Conservation (phyloP, 2,113 vertebrate species). For the Caranx melampygus region DNA sequence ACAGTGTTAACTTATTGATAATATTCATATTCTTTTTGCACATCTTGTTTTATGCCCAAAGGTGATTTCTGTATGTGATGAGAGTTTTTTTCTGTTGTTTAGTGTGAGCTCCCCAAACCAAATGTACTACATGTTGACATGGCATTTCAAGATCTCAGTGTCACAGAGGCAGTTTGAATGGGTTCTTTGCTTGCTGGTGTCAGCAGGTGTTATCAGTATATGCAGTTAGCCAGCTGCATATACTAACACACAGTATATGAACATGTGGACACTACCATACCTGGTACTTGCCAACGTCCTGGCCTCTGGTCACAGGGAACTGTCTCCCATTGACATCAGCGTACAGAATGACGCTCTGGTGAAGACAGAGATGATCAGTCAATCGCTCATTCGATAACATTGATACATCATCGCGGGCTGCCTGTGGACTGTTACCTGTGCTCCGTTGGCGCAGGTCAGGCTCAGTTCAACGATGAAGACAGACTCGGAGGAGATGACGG, state of each 20-base stretch:
- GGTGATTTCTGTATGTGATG: no score
- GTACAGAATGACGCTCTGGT: constrained; percentile 91
- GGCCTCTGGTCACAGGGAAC: constrained; percentile 93
- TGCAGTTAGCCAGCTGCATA: no score
- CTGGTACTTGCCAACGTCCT: constrained; percentile 94
- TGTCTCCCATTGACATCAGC: constrained; percentile 93
- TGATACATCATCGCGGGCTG: background rate
- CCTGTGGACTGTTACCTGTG: constrained; percentile 83
- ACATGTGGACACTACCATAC: constrained; percentile 67
- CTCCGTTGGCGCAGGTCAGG: constrained; percentile 90
- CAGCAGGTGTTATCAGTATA: background rate
- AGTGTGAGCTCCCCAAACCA: background rate
- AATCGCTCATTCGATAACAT: background rate
- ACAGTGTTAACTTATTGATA: no score
- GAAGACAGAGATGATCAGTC: background rate
- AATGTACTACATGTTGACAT: background rate
- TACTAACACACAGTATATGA: no score
- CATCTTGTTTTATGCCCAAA: no score
- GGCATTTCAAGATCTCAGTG: background rate
- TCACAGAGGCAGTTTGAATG: background rate
- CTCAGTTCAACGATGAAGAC: constrained; percentile 95
- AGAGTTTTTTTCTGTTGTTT: background rate
- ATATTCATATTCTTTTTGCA: no score
- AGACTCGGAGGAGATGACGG: constrained; percentile 91
- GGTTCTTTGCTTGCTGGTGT: background rate